These are phyloP conservation scores for Patiria pectinifera DNA, from an alignment of 53 echinoderm and acorn worm genomes.

Conservation along the genomic window DNA sequence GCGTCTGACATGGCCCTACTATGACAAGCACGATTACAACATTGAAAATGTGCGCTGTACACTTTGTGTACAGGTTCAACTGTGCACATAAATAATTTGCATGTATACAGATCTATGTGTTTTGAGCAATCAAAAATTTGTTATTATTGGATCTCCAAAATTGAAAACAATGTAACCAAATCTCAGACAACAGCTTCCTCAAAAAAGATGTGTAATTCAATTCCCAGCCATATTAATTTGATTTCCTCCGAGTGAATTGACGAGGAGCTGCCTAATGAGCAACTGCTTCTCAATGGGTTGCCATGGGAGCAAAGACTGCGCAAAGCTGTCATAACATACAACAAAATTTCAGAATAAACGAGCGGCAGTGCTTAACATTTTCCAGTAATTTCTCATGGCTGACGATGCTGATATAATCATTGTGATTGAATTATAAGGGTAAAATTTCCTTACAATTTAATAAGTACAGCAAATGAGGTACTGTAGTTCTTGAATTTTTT, in stretches of 20 bases:
- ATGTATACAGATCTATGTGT: background rate
- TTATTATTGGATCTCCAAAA: background rate
- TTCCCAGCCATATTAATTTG: background rate
- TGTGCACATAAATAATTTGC: too few relatives aligned
- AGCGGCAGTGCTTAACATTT: background rate
- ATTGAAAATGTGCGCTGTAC: too few relatives aligned
- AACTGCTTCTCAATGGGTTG: background rate
- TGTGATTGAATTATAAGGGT: too few relatives aligned
- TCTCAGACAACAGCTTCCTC: background rate
- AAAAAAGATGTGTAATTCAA: background rate
- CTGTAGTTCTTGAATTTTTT: too few relatives aligned
- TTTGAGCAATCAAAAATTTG: background rate
- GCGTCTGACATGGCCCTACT: too few relatives aligned
- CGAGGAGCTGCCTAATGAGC: background rate
- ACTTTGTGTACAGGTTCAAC: too few relatives aligned
- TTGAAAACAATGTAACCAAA: background rate
- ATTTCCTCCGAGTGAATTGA: background rate
- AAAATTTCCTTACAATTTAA: too few relatives aligned
- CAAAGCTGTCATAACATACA: constrained; percentile 5
- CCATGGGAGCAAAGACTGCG: background rate
- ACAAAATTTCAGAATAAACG: background rate
- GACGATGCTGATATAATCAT: too few relatives aligned
- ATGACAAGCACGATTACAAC: too few relatives aligned
- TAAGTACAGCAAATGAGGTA: too few relatives aligned
- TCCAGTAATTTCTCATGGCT: background rate